Evolutionary conservation across 2,888 invertebrate genomes (phyloP).

Genomic region (Palloptera scutellata): DNA sequence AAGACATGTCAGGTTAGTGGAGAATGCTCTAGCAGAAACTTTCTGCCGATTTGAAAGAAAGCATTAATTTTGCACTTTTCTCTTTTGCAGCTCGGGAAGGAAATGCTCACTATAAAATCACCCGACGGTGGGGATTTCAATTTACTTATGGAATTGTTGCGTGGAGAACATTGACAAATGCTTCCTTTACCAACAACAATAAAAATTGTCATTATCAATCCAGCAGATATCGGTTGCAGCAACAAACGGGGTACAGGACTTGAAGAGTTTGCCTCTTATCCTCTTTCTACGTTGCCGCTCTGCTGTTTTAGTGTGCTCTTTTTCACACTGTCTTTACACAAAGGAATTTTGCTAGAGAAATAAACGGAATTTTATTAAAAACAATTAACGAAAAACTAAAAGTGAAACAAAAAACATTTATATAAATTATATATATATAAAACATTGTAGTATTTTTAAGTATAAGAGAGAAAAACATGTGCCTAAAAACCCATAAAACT

Average conservation of each 20-base stretch:
- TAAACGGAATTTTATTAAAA: not conserved
- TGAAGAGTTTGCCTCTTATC: too few species aligned
- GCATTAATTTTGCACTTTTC: not conserved
- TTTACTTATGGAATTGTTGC: constrained; percentile 91
- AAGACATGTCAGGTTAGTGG: constrained; percentile 85
- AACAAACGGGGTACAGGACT: not conserved
- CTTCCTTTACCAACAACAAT: constrained; percentile 23
- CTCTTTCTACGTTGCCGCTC: not conserved
- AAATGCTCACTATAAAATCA: constrained; percentile 85
- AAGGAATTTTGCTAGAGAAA: not conserved
- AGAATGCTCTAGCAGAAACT: not conserved
- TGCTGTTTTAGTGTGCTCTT: not conserved
- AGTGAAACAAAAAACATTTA: not conserved
- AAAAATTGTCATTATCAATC: not conserved
- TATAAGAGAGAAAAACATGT: constrained; percentile 25
- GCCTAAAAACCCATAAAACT: constrained; percentile 28
- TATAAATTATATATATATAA: not conserved
- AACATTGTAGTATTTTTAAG: constrained; percentile 25
- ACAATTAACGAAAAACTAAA: not conserved
- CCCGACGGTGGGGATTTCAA: constrained; percentile 94
- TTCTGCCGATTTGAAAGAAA: not conserved
- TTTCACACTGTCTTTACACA: not conserved
- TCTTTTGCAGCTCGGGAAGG: constrained; percentile 82
- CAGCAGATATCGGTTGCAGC: not conserved
- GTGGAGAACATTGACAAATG: constrained; percentile 83